Percentiles rank a stretch among this genome's conserved stretches.
phyloP scores from a whole-genome alignment of 2,888 invertebrate genomes.

The Scelioninae gen. 1 region DNA sequence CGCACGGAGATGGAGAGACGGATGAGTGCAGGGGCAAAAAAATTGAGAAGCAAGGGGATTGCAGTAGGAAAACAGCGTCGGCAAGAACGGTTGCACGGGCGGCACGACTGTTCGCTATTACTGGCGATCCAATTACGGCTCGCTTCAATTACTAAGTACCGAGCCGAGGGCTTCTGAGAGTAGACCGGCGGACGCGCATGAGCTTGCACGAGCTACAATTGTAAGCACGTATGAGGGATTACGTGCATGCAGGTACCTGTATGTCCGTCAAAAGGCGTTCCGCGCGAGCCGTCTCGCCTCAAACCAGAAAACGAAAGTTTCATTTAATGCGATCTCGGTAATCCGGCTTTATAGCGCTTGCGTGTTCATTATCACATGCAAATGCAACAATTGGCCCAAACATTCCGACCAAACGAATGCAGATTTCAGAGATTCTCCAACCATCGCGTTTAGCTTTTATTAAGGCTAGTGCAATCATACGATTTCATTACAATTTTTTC shows the following conservation, averaged over 20 bases:
- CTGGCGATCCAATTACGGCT: conserved; percentile 71
- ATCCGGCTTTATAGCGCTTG: conserved; percentile 55
- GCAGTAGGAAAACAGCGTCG: conserved; percentile 27
- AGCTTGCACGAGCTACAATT: too few species aligned
- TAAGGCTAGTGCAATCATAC: neutral
- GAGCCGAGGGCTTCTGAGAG: too few species aligned
- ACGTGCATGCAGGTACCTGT: conserved; percentile 59
- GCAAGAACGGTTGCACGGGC: conserved; percentile 31
- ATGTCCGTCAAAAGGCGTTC: conserved; percentile 63
- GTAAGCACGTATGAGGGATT: conserved; percentile 48
- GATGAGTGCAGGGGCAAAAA: neutral
- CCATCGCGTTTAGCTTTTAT: neutral
- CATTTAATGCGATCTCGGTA: conserved; percentile 50
- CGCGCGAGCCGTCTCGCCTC: conserved; percentile 38
- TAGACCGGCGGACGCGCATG: too few species aligned
- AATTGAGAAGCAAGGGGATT: neutral
- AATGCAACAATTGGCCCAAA: conserved; percentile 60
- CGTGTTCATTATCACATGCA: conserved; percentile 70
- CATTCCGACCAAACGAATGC: conserved; percentile 12
- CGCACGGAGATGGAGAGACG: conserved; percentile 1
- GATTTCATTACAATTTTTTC: neutral
- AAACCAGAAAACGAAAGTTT: conserved; percentile 61
- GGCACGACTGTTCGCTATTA: conserved; percentile 66
- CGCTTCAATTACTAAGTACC: conserved; percentile 72
- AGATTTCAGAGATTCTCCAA: too few species aligned